These are phyloP conservation scores for Dasypus novemcinctus DNA, from an alignment of 2,113 vertebrate species.

Conservation along the genomic window DNA sequence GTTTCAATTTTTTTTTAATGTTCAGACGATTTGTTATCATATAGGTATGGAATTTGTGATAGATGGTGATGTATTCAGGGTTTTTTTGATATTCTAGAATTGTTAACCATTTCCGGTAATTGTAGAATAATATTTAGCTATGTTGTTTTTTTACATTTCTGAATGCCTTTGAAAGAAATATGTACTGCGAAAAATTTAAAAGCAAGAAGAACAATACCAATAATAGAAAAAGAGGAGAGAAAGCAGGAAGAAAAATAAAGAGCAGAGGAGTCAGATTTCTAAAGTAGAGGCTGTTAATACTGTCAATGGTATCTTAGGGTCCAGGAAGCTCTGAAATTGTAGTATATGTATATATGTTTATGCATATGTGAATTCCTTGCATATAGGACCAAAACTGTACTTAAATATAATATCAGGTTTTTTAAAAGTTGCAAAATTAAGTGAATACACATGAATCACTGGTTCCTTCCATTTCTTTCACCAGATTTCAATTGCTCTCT, in stretches of 20 bases:
- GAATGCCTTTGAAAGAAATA: slow-evolving; percentile 1
- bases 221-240: neutral
- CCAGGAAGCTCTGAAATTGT: neutral
- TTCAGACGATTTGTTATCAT: neutral
- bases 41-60: neutral
- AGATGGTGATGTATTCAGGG: neutral
- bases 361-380: neutral
- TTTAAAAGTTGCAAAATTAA: slow-evolving; percentile 47
- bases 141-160: neutral
- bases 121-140: neutral
- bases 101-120: neutral
- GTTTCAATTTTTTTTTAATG: neutral
- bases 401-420: slow-evolving; percentile 27
- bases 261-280: neutral
- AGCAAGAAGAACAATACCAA: neutral
- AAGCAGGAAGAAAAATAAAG: neutral
- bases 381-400: neutral
- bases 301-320: neutral
- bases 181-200: neutral
- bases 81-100: neutral
- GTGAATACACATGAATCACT: neutral
- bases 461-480: neutral
- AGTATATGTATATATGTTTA: neutral
- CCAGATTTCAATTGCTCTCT: neutral
- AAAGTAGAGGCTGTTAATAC: neutral